Base-by-base conservation (phyloP, 2,113 vertebrate species). In the Cichladusa arquata region DNA sequence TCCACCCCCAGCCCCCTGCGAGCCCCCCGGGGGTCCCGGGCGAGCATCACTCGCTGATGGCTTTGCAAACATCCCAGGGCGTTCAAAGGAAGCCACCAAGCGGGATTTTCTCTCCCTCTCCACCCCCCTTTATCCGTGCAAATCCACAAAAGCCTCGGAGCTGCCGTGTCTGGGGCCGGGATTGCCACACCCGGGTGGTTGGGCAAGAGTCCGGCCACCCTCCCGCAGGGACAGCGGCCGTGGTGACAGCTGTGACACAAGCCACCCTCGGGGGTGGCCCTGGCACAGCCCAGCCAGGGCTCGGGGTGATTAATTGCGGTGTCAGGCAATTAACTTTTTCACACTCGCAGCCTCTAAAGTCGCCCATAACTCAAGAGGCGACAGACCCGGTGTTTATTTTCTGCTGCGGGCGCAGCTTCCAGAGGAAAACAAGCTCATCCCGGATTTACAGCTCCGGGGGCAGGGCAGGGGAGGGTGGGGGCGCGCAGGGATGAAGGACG, bases 251-350 rank as follows among this genome's bases (percentile, higher is more conserved):
- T 67, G 16, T 50, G 38, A 58, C 88, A 24, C 47, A 3, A 23
- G 14, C 23, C 70, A n/a, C 8, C 16, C 61, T 36, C 23, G 1
- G 14, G 34, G 66, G 47, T 53, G 66, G 86, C 71, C 50, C 70
- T 71, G 91, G 61, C 77, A 69, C 58, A 6, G 57, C 64, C 58
- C 48, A 72, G 65, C 28, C 9, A 3, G n/a, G 70, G 16, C 69
- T 44, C 57, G 4, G 60, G 26, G 91, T 88, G 74, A 95, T 96
- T 88, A 93, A 88, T 33, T 6, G 67, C 54, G 60, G 65, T 96
- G 96, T 70, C 45, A 84, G 74, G 38, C 92, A 51, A 92, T 97
- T 97, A 88, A 88, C 91, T 82, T 92, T 5, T 62, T 94, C 95
- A 88, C 97, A 92, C 95, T 79, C 24, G 81, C 88, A 36, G 89